Evolutionary conservation across 1,140 invertebrate genomes (phyloP).

Genomic region (Drosophila parabipectinata): DNA sequence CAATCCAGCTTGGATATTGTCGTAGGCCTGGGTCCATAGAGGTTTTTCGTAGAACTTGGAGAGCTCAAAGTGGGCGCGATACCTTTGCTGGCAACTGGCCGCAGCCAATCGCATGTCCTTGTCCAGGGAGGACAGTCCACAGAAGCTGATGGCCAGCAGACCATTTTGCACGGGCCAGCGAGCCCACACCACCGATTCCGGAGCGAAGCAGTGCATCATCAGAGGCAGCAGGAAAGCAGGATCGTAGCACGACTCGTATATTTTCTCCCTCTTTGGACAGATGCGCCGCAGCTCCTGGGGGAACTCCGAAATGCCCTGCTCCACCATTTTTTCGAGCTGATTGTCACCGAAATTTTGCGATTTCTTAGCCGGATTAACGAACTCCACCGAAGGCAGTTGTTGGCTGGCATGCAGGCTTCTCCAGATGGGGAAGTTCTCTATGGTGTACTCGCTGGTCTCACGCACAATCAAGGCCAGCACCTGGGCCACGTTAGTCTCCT

Average conservation of each 20-base stretch:
- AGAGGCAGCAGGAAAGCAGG: constrained; percentile 89
- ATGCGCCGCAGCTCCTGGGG: constrained; percentile 51
- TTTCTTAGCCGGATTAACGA: constrained; percentile 49
- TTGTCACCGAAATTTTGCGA: constrained; percentile 63
- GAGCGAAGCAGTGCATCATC: constrained; percentile 85
- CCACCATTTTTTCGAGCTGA: constrained; percentile 61
- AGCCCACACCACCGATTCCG: constrained; percentile 86
- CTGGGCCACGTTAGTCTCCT: constrained; percentile 88
- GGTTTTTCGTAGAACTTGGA: constrained; percentile 85
- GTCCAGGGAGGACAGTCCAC: constrained; percentile 86
- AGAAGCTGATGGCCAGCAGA: constrained; percentile 86
- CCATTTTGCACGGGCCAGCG: constrained; percentile 87
- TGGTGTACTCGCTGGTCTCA: constrained; percentile 87
- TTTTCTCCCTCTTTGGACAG: constrained; percentile 65
- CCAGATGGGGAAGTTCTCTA: constrained; percentile 88
- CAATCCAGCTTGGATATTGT: constrained; percentile 85
- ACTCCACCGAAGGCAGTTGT: constrained; percentile 64
- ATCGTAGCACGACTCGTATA: constrained; percentile 86
- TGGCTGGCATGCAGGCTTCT: constrained; percentile 63
- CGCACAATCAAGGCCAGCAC: constrained; percentile 89
- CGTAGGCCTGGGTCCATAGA: constrained; percentile 82
- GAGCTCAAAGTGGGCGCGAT: constrained; percentile 85
- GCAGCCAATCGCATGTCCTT: constrained; percentile 86
- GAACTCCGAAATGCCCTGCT: constrained; percentile 50
- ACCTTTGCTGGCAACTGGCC: constrained; percentile 86